phyloP scores from a whole-genome alignment of 2,113 vertebrate species.

The Sphaerodactylus townsendi region DNA sequence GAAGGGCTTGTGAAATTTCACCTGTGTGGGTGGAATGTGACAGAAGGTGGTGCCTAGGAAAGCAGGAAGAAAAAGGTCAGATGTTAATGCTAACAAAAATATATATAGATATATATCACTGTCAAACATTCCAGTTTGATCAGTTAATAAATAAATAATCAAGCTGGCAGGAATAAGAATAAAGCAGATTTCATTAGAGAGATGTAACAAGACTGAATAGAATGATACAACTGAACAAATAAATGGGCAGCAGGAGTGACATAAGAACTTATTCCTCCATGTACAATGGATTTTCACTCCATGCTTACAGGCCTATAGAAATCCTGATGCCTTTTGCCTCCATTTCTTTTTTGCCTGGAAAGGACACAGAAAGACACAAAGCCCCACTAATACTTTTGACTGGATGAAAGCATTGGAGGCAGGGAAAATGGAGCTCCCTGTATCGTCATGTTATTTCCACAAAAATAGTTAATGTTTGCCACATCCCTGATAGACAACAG shows the following conservation, averaged over 20 bases:
- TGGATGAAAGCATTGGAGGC: background rate
- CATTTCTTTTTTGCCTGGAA: conserved; percentile 40
- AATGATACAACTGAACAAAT: conserved; percentile 11
- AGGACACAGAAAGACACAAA: conserved; percentile 18
- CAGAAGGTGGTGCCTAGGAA: conserved; percentile 49
- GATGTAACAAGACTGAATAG: conserved; percentile 23
- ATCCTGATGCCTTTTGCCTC: conserved; percentile 33
- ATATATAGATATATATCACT: conserved; percentile 35
- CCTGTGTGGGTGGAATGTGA: conserved; percentile 26
- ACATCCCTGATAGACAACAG: conserved; percentile 8
- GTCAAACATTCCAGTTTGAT: conserved; percentile 45
- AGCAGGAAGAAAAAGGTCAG: background rate
- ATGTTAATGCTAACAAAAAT: conserved; percentile 50
- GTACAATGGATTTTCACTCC: conserved; percentile 34
- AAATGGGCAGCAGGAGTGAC: conserved; percentile 20
- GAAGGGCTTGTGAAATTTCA: conserved; percentile 59
- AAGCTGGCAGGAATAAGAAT: conserved; percentile 38
- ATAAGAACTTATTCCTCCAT: conserved; percentile 27
- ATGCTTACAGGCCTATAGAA: conserved; percentile 35
- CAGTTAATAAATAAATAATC: conserved; percentile 57
- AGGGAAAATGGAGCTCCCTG: background rate
- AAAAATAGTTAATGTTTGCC: conserved; percentile 44
- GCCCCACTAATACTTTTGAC: conserved; percentile 28
- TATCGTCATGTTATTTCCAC: conserved; percentile 18
- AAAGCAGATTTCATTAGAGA: conserved; percentile 54